A percentile compares a stretch with the other conserved stretches of the same genome.
These are phyloP conservation scores for Zosterops japonicus DNA, from an alignment of 2,113 vertebrate genomes.

Conservation along the genomic window DNA sequence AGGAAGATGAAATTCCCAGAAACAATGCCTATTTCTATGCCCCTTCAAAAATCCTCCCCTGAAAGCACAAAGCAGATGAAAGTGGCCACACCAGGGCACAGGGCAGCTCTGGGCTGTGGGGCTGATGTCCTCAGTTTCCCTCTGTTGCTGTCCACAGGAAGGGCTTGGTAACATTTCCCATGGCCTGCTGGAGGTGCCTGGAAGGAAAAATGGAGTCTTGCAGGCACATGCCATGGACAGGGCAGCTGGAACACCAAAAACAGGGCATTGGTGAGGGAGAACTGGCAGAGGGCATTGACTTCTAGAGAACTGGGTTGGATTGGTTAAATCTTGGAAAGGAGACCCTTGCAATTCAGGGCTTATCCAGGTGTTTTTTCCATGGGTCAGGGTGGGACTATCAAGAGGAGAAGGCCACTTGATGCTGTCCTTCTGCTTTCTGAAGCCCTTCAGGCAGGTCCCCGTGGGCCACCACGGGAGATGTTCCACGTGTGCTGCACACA, in stretches of 20 bases:
- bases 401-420: accelerated
- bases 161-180: background rate
- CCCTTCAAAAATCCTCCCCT: background rate
- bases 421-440: background rate
- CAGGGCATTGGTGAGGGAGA: background rate
- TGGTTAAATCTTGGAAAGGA: background rate
- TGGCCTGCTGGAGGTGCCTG: background rate
- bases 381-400: background rate
- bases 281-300: background rate
- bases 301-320: background rate
- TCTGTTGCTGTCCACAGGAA: accelerated
- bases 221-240: background rate
- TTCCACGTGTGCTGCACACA: accelerated
- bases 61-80: background rate
- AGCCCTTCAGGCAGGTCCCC: background rate
- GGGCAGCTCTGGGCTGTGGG: background rate
- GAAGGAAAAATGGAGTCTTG: background rate
- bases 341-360: background rate
- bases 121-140: background rate
- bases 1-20: background rate
- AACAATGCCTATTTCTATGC: background rate
- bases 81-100: background rate
- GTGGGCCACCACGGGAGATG: accelerated
- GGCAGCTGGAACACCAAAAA: background rate
- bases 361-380: background rate